Evolutionary conservation across 2,113 vertebrate genomes (phyloP).

Genomic region (Crocuta crocuta): DNA sequence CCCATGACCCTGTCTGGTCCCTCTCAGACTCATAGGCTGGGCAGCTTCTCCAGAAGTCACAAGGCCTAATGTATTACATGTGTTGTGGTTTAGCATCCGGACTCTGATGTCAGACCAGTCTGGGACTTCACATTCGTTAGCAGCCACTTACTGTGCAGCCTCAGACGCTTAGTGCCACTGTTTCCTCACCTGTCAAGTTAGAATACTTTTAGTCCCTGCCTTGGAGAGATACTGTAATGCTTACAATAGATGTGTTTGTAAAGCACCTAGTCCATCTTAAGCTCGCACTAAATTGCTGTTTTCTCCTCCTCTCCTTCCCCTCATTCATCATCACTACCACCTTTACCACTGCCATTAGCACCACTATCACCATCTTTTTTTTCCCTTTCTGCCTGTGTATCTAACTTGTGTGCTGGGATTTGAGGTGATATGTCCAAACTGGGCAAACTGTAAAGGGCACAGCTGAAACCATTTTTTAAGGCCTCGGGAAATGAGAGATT

Average conservation of each 20-base stretch:
- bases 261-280: neutral
- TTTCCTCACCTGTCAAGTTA: conserved; percentile 2
- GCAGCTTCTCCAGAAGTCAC: neutral
- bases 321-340: neutral
- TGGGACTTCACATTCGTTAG: neutral
- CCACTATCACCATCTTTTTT: neutral
- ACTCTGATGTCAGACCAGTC: neutral
- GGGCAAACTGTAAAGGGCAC: neutral
- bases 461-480: neutral
- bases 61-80: neutral
- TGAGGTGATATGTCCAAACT: neutral
- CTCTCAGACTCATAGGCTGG: neutral
- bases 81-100: neutral
- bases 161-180: neutral
- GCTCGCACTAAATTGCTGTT: neutral
- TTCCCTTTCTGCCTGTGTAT: neutral
- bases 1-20: neutral
- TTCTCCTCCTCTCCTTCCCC: neutral
- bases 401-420: conserved; percentile 11
- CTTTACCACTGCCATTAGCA: neutral
- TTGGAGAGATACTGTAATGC: neutral
- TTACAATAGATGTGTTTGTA: neutral
- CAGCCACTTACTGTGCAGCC: neutral
- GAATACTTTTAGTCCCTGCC: neutral
- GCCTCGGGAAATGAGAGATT: neutral